Base-by-base conservation (phyloP, 2,888 invertebrate genomes). In the Scaptomyza polygonia region DNA sequence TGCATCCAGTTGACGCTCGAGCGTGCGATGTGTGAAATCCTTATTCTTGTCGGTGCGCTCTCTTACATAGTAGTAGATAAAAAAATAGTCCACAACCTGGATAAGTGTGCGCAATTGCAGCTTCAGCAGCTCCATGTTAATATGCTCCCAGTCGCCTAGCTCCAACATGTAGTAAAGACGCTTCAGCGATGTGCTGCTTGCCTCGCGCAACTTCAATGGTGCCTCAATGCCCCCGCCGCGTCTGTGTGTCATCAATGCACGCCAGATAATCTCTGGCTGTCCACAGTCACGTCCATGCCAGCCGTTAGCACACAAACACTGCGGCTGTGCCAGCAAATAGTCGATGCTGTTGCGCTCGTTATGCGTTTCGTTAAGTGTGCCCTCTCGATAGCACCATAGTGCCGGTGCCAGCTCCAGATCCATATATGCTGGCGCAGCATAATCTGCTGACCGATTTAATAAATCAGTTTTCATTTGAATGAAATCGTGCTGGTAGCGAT, bases 261-360 rank as follows among this genome's bases (percentile, higher is more conserved):
- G 92, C 94, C 94, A 94, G 12, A 94, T 93, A 9, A 94, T 93
- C 89, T 95, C 95, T 4, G 95, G 94, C 78, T 94, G 94, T 1
- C 94, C 94, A 81, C 95, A 95, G 77, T 95, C 94, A 8, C 91
- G 91, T 2, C 94, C 94, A 86, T 95, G 95, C 94, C 94, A 95
- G 30, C 94, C 94, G n/a, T 91, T 92, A 54, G 92, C 90, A 81
- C 95, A 95, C 14, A 92, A 90, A 75, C 94, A 95, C 77, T 91
- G 91, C 11, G 69, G 56, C 34, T 80, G 82, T 0, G 67, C 67
- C 68, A 78, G 57, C 6, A 84, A 43, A 44, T 87, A 82, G 34
- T 87, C 87, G 7, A 77, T 47, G 18, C 72, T 69, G 39, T 77
- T 72, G 5, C 49, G 55, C 1, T 58, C 43, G 1, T 27, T 49